Evolutionary conservation across 1,140 invertebrate genomes (phyloP).

Genomic region (Plodia interpunctella): DNA sequence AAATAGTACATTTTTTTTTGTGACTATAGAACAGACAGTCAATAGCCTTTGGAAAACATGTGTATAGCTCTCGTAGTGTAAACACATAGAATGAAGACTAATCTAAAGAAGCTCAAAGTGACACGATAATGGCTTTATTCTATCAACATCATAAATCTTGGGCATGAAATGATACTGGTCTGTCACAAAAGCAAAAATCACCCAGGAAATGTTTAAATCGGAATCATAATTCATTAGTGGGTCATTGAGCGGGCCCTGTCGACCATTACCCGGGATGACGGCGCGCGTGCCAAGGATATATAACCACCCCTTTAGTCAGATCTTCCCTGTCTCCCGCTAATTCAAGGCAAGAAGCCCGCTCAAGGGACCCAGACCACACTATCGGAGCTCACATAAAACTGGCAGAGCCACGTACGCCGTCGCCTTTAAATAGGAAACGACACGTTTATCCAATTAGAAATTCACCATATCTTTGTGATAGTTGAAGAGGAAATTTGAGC

Average conservation of each 20-base stretch:
- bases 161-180: slow-evolving; percentile 18
- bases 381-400: slow-evolving; percentile 48
- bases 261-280: slow-evolving; percentile 69
- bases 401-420: slow-evolving; percentile 57
- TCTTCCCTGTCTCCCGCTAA: slow-evolving; percentile 28
- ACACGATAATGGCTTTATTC: not conserved
- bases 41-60: too few relatives aligned
- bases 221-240: slow-evolving; percentile 57
- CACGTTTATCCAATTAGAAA: slow-evolving; percentile 77
- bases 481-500: slow-evolving; percentile 76
- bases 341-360: slow-evolving; percentile 12
- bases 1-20: too few relatives aligned
- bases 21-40: too few relatives aligned
- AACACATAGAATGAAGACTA: not conserved
- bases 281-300: slow-evolving; percentile 53
- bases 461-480: slow-evolving; percentile 77
- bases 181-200: slow-evolving; percentile 34
- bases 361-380: slow-evolving; percentile 27
- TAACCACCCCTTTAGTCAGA: slow-evolving; percentile 29
- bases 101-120: not conserved
- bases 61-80: not conserved
- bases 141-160: slow-evolving; percentile 11
- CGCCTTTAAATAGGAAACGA: slow-evolving; percentile 76
- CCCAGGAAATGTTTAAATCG: slow-evolving; percentile 40
- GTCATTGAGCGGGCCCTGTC: slow-evolving; percentile 53